Percentiles rank a stretch among this genome's conserved stretches.
phyloP scores from a whole-genome alignment of 2,888 invertebrate genomes.

The Drosophila stalkeri region DNA sequence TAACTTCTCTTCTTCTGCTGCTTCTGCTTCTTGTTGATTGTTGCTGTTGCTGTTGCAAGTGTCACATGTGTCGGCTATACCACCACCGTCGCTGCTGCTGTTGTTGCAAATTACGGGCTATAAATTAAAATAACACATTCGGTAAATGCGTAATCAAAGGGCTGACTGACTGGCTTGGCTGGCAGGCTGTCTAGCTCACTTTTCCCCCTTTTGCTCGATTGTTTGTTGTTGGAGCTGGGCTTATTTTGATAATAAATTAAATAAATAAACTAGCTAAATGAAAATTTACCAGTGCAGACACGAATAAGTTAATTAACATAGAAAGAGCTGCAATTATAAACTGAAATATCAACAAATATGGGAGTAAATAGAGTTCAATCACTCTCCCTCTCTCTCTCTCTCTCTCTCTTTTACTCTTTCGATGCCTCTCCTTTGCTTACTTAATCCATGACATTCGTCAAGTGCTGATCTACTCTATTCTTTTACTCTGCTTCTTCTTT shows the following conservation, averaged over 20 bases:
- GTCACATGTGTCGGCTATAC: conserved; percentile 49
- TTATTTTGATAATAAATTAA: conserved; percentile 58
- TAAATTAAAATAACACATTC: conserved; percentile 78
- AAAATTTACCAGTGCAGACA: conserved; percentile 10
- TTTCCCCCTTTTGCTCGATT: not conserved
- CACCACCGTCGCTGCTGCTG: not conserved
- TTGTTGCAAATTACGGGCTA: conserved; percentile 68
- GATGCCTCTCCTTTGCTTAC: not conserved
- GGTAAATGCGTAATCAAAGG: conserved; percentile 73
- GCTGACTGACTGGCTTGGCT: not conserved
- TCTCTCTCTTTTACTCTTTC: not conserved
- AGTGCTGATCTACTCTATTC: not conserved
- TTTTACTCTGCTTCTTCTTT: not conserved
- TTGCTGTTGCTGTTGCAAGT: conserved; percentile 24
- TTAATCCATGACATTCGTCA: not conserved
- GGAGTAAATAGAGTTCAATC: not conserved
- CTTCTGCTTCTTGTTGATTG: conserved; percentile 21
- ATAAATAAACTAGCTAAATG: conserved; percentile 51
- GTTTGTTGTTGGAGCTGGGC: conserved; percentile 44
- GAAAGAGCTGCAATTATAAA: not conserved
- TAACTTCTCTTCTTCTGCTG: conserved; percentile 43
- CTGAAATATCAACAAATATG: not conserved
- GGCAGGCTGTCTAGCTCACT: too few species aligned
- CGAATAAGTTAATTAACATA: conserved; percentile 23
- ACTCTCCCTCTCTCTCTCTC: not conserved